Conservation (phyloP, 2,113 vertebrate species). For the Marcusenius ussheri region DNA sequence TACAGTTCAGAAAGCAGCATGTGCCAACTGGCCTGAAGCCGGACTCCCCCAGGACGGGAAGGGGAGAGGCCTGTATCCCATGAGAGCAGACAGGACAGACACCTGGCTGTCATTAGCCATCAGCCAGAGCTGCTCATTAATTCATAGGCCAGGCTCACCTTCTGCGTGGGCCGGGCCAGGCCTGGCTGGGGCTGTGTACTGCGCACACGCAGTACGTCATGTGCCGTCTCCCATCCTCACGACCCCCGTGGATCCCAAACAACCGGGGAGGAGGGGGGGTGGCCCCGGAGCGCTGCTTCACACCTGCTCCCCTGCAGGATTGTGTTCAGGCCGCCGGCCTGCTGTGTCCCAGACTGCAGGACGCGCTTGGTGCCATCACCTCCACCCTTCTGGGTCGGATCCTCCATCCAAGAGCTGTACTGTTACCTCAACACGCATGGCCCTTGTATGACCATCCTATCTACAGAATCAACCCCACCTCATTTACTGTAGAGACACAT, state of each 20-base stretch:
- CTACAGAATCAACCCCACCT: neutral
- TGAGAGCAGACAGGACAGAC: neutral
- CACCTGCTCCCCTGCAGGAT: conserved; percentile 41
- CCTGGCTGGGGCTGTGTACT: neutral
- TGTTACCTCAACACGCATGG: neutral
- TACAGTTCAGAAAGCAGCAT: neutral
- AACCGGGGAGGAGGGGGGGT: conserved; percentile 12
- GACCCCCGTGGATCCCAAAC: neutral
- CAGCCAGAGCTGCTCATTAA: conserved; percentile 10
- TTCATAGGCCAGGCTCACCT: conserved; percentile 10
- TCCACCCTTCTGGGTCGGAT: neutral
- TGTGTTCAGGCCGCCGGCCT: conserved; percentile 20
- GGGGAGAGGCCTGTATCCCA: neutral
- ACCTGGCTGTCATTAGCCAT: conserved; percentile 1
- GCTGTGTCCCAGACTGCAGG: neutral
- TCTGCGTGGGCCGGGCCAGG: neutral
- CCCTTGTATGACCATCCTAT: neutral
- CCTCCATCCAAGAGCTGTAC: neutral
- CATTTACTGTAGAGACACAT: neutral
- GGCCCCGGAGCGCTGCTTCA: conserved; percentile 36
- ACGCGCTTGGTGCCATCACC: neutral
- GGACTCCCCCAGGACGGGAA: neutral
- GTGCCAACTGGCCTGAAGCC: neutral
- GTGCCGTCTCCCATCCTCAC: neutral
- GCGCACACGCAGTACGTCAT: neutral